Percentiles rank a stretch among this genome's conserved stretches.
Evolutionary conservation across 1,140 invertebrate genomes (phyloP).

Genomic region (Eciton burchellii): DNA sequence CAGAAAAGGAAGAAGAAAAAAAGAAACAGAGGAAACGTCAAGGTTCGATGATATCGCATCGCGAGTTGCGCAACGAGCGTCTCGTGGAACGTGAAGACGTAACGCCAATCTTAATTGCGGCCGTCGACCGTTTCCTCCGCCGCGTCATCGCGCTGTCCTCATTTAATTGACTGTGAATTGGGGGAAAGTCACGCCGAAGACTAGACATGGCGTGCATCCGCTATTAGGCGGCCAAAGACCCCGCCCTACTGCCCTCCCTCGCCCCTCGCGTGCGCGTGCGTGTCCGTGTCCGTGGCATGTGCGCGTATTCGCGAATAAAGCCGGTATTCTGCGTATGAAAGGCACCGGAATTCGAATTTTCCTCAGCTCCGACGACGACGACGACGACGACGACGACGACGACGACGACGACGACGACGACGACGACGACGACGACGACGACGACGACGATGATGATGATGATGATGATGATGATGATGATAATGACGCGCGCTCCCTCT

Average conservation of each 20-base stretch:
- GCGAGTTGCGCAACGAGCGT: slow-evolving; percentile 53
- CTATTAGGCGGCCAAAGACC: slow-evolving; percentile 73
- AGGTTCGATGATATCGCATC: slow-evolving; percentile 38
- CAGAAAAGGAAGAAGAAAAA: background rate
- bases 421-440: no score
- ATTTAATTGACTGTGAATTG: slow-evolving; percentile 73
- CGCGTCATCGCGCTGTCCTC: background rate
- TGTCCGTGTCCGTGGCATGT: slow-evolving; percentile 35
- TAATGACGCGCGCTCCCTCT: no score
- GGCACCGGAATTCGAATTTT: no score
- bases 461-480: no score
- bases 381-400: no score
- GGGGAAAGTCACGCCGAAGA: slow-evolving; percentile 70
- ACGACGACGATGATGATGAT: no score
- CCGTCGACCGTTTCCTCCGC: slow-evolving; percentile 31
- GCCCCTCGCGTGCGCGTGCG: slow-evolving; percentile 46
- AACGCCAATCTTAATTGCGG: slow-evolving; percentile 68
- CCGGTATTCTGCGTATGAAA: background rate
- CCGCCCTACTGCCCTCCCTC: slow-evolving; percentile 19
- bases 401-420: no score
- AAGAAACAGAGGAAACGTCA: background rate
- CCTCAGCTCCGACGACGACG: no score
- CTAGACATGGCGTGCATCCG: slow-evolving; percentile 56
- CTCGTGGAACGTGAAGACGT: slow-evolving; percentile 55
- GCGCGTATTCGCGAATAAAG: slow-evolving; percentile 6